Conservation (phyloP, 1,140 invertebrate species). For the Aphis gossypii region DNA sequence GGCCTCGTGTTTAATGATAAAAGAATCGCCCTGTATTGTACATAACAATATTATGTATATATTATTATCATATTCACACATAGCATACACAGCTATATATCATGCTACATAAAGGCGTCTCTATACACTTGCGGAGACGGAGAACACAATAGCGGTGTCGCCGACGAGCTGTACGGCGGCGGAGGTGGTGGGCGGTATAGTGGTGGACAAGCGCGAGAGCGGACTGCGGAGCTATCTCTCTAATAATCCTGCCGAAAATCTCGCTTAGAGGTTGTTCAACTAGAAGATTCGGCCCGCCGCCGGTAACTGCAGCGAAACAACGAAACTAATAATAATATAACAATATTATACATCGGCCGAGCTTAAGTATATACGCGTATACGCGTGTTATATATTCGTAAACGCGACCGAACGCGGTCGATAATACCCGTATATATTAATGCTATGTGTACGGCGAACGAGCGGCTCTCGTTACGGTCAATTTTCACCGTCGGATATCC, state of each 20-base stretch:
- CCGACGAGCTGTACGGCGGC: too few relatives aligned
- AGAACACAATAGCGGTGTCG: background rate
- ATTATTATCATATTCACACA: background rate
- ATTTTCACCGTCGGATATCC: background rate
- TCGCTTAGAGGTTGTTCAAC: conserved; percentile 7
- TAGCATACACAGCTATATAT: background rate
- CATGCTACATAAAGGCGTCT: background rate
- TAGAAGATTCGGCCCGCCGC: background rate
- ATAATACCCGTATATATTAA: background rate
- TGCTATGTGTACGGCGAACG: background rate
- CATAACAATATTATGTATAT: background rate
- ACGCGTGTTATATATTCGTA: background rate
- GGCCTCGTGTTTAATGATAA: background rate
- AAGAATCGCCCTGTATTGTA: background rate
- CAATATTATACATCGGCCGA: background rate
- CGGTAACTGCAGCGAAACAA: background rate
- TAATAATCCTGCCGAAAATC: conserved; percentile 20
- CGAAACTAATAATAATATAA: background rate
- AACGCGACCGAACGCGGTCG: background rate
- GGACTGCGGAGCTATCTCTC: background rate
- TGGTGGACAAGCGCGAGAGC: background rate
- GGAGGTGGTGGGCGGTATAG: background rate
- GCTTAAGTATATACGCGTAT: background rate
- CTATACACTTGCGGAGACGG: background rate
- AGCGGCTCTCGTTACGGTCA: background rate